These are phyloP conservation scores for Lasiurus borealis DNA, from an alignment of 2,113 vertebrate genomes.

Conservation along the genomic window DNA sequence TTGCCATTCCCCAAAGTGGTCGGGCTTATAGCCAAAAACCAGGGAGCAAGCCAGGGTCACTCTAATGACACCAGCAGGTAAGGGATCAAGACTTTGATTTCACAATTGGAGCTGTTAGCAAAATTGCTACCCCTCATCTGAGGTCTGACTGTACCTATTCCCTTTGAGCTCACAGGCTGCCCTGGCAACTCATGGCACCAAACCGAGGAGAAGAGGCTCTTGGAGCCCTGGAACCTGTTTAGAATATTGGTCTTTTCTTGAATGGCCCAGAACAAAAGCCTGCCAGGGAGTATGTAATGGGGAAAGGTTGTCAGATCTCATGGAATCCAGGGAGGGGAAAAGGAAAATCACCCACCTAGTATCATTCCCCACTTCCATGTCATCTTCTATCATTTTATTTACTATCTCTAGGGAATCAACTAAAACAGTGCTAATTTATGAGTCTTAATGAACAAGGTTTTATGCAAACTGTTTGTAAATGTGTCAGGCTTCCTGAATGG, in stretches of 20 bases:
- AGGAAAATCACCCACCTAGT: neutral
- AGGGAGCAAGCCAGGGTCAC: neutral
- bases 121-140: constrained; percentile 13
- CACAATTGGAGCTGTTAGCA: constrained; percentile 52
- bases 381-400: constrained; percentile 78
- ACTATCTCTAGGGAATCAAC: constrained; percentile 77
- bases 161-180: neutral
- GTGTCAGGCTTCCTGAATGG: constrained; percentile 65
- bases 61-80: neutral
- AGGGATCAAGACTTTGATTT: constrained; percentile 45
- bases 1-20: neutral
- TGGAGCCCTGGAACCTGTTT: neutral
- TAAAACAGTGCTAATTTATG: constrained; percentile 83
- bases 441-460: constrained; percentile 81
- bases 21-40: neutral
- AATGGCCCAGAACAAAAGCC: neutral
- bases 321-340: neutral
- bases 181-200: neutral
- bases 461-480: constrained; percentile 81
- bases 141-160: neutral
- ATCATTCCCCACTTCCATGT: constrained; percentile 53
- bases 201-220: neutral
- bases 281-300: no score
- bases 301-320: neutral
- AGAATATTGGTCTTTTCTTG: neutral